Base-by-base conservation (phyloP, 2,888 invertebrate species). In the Campoplex capitator region DNA sequence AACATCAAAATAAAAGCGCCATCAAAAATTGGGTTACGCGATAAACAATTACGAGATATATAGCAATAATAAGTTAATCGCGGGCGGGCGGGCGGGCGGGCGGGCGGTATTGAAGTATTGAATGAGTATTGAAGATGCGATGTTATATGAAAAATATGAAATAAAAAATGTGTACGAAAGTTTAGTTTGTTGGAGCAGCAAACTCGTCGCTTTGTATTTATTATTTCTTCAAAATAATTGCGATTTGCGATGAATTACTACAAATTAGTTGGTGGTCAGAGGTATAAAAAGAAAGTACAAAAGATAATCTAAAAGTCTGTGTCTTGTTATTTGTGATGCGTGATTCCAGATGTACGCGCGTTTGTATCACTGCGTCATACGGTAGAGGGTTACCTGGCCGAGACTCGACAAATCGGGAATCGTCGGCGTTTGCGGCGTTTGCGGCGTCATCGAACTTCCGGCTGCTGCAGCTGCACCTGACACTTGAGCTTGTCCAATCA, bases 401-500 rank as follows among this genome's bases (percentile, higher is more conserved):
- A 94, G 93, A 86, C 92, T 93, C 71, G 95, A 93, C 82, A 95
- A 91, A 81, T 94, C 94, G 23, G 93, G 92, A 51, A 93, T 92
- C 75, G 94, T 92, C 23, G 94, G 90, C 9, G 96, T 97, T 96
- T 97, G n/a, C n/a, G 23, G 23, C 23, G 23, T 23, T 23, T 23
- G 97, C 77, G 97, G 97, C 74, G 88, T 80, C 73, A 88, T 84
- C 32, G 83, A 71, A 70, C 83, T 88, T 42, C 56, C 83, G n/a
- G n/a, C n/a, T n/a, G n/a, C n/a, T n/a, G n/a, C 23, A 48, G 83
- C 83, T 42, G 88, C 88, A 76, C 81, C 83, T 95, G 96, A 94
- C 93, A 91, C 95, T 94, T 91, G 95, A 91, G 88, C 93, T 91
- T 91, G 91, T 71, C 89, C 89, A 18, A 32, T 28, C 3, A 8